Percentiles rank a stretch among this genome's conserved stretches.
Conservation (phyloP, 2,113 vertebrate genomes). For the Tinamus guttatus region DNA sequence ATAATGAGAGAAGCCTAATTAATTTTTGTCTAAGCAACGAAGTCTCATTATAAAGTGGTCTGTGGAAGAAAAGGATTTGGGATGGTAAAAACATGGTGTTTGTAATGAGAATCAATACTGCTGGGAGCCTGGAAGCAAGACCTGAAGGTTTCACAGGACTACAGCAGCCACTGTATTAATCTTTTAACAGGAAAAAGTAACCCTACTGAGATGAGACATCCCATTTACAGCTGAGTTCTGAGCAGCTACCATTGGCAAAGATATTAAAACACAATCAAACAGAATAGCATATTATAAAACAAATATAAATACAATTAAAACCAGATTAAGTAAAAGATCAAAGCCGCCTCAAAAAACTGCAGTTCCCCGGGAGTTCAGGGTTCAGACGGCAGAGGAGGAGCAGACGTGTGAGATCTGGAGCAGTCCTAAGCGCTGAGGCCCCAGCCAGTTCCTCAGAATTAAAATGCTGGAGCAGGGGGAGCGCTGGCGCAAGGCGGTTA, state of each 20-base stretch:
- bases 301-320: constrained; percentile 71
- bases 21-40: constrained; percentile 69
- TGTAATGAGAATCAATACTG: constrained; percentile 45
- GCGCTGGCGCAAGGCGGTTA: not conserved
- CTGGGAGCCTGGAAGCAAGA: constrained; percentile 60
- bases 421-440: not conserved
- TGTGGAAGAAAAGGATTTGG: constrained; percentile 19
- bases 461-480: not conserved
- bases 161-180: constrained; percentile 65
- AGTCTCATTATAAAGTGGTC: constrained; percentile 61
- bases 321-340: constrained; percentile 58
- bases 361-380: constrained; percentile 46
- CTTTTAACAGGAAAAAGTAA: constrained; percentile 64
- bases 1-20: constrained; percentile 74
- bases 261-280: constrained; percentile 65
- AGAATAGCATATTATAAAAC: constrained; percentile 64
- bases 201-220: constrained; percentile 60
- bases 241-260: constrained; percentile 49
- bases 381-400: constrained; percentile 33
- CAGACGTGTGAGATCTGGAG: not conserved
- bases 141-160: constrained; percentile 51
- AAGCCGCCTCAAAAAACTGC: constrained; percentile 6
- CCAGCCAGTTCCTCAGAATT: not conserved
- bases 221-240: constrained; percentile 22
- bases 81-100: constrained; percentile 52